Evolutionary conservation across 2,797 vertebrate genomes (phyloP), one percentile per base, ranked within the genome.

Genomic region (Mergus octosetaceus): DNA sequence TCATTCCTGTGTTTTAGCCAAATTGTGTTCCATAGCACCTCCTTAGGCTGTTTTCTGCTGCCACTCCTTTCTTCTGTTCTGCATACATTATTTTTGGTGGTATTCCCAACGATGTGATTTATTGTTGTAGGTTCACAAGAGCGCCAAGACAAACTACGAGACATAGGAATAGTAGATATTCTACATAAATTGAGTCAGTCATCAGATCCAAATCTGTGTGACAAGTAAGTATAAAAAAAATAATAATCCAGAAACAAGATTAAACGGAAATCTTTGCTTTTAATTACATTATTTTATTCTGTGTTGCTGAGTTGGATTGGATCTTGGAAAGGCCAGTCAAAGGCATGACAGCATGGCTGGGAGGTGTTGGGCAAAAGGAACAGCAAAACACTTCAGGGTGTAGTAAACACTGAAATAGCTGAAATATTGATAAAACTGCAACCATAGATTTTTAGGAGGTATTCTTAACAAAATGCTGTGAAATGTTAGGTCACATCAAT

Each of bases 131-230:
- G 99, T 95, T 99, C 99, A 95, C 99, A 99, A 97, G 99, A 99
- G 92, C 99, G 99, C 47, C 99, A 99, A 88, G 99, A 99, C 97
- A 99, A 99, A 96, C 98, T 99, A 90, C 98, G 98, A 96, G 99
- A 99, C 97, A 98, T 99, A 98, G 99, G 99, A 95, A 99, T 99
- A 62, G 99, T 99, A 91, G 99, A 99, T 97, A 98, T 99, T 95
- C 98, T 99, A 94, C 99, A 99, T 97, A 99, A 99, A 97, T 98
- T 99, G 95, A 99, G 98, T 95, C 99, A 99, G 97, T 98, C 99
- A 51, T 97, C 99, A 15, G 99, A 99, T 97, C 98, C 99, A 94
- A 99, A 98, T 98, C 99, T 99, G 95, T 99, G 99, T 95, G 99
- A 99, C 98, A 99, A 99, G 99, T 99, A 95, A 97, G 98, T 95